These are phyloP conservation scores for Odiellus spinosus DNA, from an alignment of 2,888 invertebrate species.

Conservation along the genomic window DNA sequence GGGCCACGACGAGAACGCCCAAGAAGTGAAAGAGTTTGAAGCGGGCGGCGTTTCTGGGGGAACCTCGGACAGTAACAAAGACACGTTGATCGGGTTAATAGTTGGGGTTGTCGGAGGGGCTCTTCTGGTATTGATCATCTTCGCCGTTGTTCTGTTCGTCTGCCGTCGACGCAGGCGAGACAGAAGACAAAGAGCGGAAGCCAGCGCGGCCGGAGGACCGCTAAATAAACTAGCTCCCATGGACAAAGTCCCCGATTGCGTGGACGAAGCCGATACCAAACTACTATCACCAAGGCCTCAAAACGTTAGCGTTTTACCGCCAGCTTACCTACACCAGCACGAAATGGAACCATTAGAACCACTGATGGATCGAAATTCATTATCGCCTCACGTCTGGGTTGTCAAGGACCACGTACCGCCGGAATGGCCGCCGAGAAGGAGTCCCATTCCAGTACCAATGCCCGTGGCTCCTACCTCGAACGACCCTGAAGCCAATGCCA, in stretches of 20 bases:
- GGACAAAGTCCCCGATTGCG: constrained; percentile 8
- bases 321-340: constrained; percentile 8
- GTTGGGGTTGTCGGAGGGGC: constrained; percentile 14
- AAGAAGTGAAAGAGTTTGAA: constrained; percentile 16
- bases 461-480: constrained; percentile 6
- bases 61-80: background rate
- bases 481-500: constrained; percentile 9
- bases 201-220: constrained; percentile 8
- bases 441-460: constrained; percentile 6
- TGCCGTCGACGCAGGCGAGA: constrained; percentile 11
- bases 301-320: background rate
- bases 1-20: constrained; percentile 15
- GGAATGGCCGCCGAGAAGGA: constrained; percentile 7
- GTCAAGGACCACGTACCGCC: constrained; percentile 14
- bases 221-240: constrained; percentile 12
- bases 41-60: constrained; percentile 7
- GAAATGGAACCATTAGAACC: constrained; percentile 14
- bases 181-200: constrained; percentile 7
- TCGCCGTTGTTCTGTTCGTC: constrained; percentile 11
- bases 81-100: constrained; percentile 14
- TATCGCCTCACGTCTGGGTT: constrained; percentile 14
- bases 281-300: constrained; percentile 7
- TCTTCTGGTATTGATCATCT: constrained; percentile 11
- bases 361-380: constrained; percentile 3
- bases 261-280: constrained; percentile 9